Evolutionary conservation across 2,888 invertebrate genomes (phyloP).

Genomic region (Sepiola atlantica): DNA sequence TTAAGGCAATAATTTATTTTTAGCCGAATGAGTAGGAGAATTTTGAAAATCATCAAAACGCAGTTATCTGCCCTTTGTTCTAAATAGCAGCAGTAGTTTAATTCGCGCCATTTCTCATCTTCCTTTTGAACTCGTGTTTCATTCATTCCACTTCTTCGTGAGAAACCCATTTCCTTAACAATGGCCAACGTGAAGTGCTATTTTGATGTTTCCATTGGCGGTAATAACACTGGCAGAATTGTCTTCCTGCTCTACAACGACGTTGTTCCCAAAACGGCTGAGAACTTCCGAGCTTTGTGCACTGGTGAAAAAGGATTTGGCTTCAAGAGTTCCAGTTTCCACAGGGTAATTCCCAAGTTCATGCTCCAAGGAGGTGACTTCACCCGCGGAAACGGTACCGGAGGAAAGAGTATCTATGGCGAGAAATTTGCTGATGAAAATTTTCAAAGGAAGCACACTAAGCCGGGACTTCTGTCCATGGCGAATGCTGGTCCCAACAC

Average conservation of each 20-base stretch:
- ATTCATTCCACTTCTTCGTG: neutral
- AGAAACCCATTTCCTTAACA: neutral
- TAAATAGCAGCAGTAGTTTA: neutral
- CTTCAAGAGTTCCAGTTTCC: constrained; percentile 72
- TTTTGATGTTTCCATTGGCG: neutral
- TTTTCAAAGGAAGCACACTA: constrained; percentile 94
- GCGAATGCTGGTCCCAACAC: constrained; percentile 97
- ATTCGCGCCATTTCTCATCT: neutral
- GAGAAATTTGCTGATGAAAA: constrained; percentile 97
- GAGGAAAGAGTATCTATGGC: constrained; percentile 97
- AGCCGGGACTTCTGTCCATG: constrained; percentile 92
- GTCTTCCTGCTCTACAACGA: neutral
- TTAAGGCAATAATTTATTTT: neutral
- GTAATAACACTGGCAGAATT: neutral
- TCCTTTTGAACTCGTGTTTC: neutral
- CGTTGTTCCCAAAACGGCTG: constrained; percentile 53
- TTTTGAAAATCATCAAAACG: too few species aligned
- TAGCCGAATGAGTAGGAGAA: too few species aligned
- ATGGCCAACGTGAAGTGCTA: neutral
- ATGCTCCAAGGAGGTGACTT: constrained; percentile 75
- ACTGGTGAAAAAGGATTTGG: constrained; percentile 81
- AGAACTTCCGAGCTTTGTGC: constrained; percentile 95
- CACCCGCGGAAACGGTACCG: constrained; percentile 75
- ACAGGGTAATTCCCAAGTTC: constrained; percentile 73
- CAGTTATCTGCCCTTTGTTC: neutral